These are phyloP conservation scores for Synaphobranchus kaupii DNA, from an alignment of 2,797 vertebrate species.

Conservation along the genomic window DNA sequence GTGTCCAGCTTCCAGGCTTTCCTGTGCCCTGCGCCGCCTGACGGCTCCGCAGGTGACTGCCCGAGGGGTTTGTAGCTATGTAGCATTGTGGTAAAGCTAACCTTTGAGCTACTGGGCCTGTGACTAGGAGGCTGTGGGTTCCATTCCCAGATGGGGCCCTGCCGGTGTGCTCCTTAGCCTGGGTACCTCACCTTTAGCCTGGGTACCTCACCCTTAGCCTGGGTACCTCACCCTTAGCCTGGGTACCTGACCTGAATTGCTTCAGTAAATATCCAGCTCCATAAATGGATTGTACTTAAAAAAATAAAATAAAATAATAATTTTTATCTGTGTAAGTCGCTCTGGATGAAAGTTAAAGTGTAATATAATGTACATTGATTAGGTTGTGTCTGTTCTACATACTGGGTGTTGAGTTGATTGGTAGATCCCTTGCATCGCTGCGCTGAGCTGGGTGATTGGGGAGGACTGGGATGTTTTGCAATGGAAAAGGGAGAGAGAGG, in stretches of 20 bases:
- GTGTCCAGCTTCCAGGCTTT: conserved; percentile 90
- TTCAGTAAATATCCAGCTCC: not conserved
- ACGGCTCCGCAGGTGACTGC: conserved; percentile 75
- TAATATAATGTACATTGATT: not conserved
- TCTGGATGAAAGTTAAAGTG: not conserved
- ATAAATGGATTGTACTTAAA: not conserved
- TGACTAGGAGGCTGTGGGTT: not conserved
- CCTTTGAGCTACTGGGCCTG: too few relatives aligned
- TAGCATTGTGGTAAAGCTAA: not conserved
- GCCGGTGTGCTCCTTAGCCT: too few relatives aligned
- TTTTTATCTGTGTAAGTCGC: not conserved
- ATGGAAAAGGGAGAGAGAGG: not conserved
- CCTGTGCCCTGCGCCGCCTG: conserved; percentile 76
- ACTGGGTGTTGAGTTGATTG: not conserved
- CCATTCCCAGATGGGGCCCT: too few relatives aligned
- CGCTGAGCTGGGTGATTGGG: not conserved
- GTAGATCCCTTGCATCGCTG: not conserved
- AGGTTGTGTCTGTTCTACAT: not conserved
- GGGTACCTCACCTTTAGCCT: too few relatives aligned
- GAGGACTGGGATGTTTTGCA: not conserved
- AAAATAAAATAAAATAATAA: not conserved
- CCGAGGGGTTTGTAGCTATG: not conserved
- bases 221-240: too few relatives aligned
- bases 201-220: too few relatives aligned
- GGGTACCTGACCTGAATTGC: not conserved